phyloP scores from a whole-genome alignment of 2,113 vertebrate genomes.

The Phoenicopterus ruber region DNA sequence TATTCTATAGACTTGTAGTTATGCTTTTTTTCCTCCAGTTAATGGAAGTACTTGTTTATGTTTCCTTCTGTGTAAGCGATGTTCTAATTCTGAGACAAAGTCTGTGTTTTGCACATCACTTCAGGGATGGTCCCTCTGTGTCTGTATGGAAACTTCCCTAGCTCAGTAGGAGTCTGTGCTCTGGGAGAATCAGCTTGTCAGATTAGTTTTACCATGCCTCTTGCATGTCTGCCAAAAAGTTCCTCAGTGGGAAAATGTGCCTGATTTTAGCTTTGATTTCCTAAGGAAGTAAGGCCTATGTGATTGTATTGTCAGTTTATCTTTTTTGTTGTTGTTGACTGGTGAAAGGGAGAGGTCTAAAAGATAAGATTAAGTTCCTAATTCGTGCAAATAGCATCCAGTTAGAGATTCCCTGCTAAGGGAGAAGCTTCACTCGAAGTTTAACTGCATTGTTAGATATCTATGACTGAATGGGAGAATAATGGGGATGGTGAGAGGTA shows the following conservation, averaged over 20 bases:
- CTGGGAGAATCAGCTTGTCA: not conserved
- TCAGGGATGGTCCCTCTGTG: not conserved
- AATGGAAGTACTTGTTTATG: not conserved
- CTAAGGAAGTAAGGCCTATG: rapidly evolving
- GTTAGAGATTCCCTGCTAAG: not conserved
- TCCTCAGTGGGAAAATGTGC: not conserved
- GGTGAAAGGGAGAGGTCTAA: not conserved
- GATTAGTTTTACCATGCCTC: not conserved
- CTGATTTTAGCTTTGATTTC: not conserved
- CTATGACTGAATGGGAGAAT: not conserved
- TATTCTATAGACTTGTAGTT: not conserved
- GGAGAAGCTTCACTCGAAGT: not conserved
- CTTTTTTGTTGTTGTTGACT: not conserved
- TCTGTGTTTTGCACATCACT: not conserved
- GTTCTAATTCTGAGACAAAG: not conserved
- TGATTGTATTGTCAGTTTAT: not conserved
- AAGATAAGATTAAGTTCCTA: not conserved
- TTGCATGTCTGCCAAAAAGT: not conserved
- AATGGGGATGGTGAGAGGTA: not conserved
- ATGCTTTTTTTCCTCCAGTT: not conserved
- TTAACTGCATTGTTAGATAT: not conserved
- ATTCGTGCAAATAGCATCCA: not conserved
- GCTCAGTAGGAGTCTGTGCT: not conserved
- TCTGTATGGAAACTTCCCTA: not conserved
- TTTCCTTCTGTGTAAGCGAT: not conserved